Evolutionary conservation across 1,140 invertebrate genomes (phyloP), one percentile per base, ranked within the genome.

Genomic region (Drosophila punjabiensis): DNA sequence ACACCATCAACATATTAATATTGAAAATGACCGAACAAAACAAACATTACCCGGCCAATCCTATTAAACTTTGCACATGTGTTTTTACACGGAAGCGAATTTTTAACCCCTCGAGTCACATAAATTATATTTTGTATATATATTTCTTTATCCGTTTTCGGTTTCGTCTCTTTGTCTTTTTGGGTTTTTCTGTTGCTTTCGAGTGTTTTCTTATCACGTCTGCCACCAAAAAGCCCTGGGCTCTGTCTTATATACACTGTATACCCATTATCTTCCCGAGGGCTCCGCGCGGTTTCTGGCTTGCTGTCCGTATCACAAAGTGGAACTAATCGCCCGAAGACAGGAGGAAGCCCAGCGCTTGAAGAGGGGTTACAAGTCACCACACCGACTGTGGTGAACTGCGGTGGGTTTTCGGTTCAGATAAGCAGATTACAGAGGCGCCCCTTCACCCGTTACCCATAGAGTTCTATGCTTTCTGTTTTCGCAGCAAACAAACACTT

Each of bases 401-500:
- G 53, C 32, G 53, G 55, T 33, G 69, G 30, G 52, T 60, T 59
- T 14, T 28, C 18, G 50, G 30, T 37, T n/a, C 33, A 20, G 70
- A 74, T 74, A 74, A 73, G 37, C 37, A n/a, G 55, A 59, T 59
- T 48, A 50, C 65, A 70, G 11, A 24, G 37, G 35, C 37, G 52
- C n/a, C 14, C 50, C 11, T 33, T 14, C 9, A 13, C 28, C 32
- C 16, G 18, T 53, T 33, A n/a, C 48, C 48, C 10, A 16, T 10
- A 11, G 16, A 18, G 33, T 48, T 30, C 60, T 6, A n/a, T 32
- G 18, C 43, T 53, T 33, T 39, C 30, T 63, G 60, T 69, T 74
- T 71, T 28, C 13, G 48, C 39, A 13, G 10, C 68, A 74, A 74
- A 74, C 70, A 73, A 74, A 74, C 69, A 75, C 56, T 75, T 62